Conservation (phyloP, 2,888 invertebrate species). For the Sepiola atlantica region DNA sequence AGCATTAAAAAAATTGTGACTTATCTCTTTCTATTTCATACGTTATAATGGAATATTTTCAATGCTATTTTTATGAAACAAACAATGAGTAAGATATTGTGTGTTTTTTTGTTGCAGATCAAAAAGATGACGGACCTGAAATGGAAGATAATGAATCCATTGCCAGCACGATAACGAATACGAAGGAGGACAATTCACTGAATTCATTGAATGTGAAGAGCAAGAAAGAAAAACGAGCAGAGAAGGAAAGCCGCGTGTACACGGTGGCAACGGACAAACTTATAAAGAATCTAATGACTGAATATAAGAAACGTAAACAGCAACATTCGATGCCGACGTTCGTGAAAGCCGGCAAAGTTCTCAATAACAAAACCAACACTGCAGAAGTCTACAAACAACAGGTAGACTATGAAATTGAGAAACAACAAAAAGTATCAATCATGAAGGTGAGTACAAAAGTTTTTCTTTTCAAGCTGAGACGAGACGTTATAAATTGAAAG, state of each 20-base stretch:
- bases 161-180: neutral
- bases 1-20: no score
- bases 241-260: slow-evolving; percentile 67
- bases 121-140: neutral
- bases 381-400: slow-evolving; percentile 51
- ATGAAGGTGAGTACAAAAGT: slow-evolving; percentile 80
- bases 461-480: neutral
- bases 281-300: slow-evolving; percentile 77
- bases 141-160: neutral
- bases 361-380: slow-evolving; percentile 50
- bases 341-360: slow-evolving; percentile 56
- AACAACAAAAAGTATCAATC: slow-evolving; percentile 86
- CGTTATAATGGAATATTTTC: no score
- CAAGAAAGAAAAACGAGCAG: slow-evolving; percentile 62
- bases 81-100: neutral
- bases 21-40: no score
- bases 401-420: slow-evolving; percentile 78
- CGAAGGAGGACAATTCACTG: neutral
- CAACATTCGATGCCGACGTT: slow-evolving; percentile 75
- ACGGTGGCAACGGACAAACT: slow-evolving; percentile 76
- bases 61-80: no score
- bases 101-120: neutral
- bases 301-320: slow-evolving; percentile 78
- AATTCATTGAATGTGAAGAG: slow-evolving; percentile 56
- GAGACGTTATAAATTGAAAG: no score